Evolutionary conservation across 2,113 vertebrate species (phyloP).

Genomic region (Paracanthobrama guichenoti): DNA sequence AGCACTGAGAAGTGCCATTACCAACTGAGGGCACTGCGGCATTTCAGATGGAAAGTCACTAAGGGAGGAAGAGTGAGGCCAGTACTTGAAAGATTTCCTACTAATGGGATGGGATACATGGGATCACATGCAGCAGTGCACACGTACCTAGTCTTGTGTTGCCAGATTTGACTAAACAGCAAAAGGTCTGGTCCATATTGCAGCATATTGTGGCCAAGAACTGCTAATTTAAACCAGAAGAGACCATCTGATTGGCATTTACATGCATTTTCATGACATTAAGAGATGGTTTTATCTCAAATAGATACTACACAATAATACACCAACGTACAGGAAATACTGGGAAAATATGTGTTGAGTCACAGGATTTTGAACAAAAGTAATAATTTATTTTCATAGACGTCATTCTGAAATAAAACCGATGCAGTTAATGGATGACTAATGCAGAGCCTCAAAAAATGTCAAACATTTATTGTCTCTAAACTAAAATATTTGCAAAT

Average conservation of each 20-base stretch:
- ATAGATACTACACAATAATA: not conserved
- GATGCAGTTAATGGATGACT: not conserved
- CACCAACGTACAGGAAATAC: not conserved
- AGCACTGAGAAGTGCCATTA: constrained; percentile 55
- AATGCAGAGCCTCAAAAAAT: not conserved
- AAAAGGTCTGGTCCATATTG: not conserved
- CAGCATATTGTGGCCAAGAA: not conserved
- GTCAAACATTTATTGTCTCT: not conserved
- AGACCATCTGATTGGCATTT: not conserved
- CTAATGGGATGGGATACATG: constrained; percentile 39
- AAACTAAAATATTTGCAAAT: not conserved
- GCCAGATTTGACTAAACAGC: not conserved
- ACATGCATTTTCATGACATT: no score
- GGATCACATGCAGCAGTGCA: constrained; percentile 21
- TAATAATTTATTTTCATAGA: not conserved
- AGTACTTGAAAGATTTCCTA: constrained; percentile 38
- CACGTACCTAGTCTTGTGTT: not conserved
- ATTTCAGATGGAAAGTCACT: constrained; percentile 53
- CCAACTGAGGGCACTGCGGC: constrained; percentile 61
- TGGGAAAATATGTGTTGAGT: not conserved
- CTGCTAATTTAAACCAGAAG: not conserved
- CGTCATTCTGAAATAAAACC: not conserved
- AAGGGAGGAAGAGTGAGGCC: constrained; percentile 18
- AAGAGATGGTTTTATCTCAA: not conserved
- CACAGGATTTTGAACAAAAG: not conserved